phyloP scores from a whole-genome alignment of 2,888 invertebrate genomes.

The Rambutsinella grinnellia region DNA sequence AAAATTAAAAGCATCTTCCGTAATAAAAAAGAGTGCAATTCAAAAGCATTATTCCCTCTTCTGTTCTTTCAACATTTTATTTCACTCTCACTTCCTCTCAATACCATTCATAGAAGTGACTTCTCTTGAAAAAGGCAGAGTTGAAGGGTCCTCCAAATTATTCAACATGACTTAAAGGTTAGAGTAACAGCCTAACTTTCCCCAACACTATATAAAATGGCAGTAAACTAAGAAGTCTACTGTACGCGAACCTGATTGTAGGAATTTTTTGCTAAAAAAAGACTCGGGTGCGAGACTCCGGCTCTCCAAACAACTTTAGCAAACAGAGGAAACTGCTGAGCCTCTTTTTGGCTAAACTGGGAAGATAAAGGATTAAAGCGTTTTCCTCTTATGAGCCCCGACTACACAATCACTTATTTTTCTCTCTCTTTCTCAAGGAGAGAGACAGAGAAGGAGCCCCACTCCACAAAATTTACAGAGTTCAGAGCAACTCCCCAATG shows the following conservation, averaged over 20 bases:
- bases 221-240: no score
- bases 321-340: background rate
- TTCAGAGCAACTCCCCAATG: background rate
- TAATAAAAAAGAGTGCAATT: background rate
- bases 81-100: no score
- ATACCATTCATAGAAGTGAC: background rate
- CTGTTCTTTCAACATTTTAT: no score
- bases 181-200: slow-evolving; percentile 4
- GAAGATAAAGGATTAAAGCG: background rate
- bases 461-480: background rate
- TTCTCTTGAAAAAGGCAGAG: background rate
- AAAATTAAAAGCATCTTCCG: background rate
- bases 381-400: no score
- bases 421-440: background rate
- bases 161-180: slow-evolving; percentile 8
- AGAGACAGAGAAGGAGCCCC: background rate
- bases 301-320: no score
- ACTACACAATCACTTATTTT: no score
- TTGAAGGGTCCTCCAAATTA: background rate
- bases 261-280: background rate
- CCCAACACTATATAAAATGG: no score
- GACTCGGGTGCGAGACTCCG: no score
- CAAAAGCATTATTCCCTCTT: no score
- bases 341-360: background rate
- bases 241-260: background rate